Base-by-base conservation (phyloP, 2,888 invertebrate species). In the Mesorhabditis belari region DNA sequence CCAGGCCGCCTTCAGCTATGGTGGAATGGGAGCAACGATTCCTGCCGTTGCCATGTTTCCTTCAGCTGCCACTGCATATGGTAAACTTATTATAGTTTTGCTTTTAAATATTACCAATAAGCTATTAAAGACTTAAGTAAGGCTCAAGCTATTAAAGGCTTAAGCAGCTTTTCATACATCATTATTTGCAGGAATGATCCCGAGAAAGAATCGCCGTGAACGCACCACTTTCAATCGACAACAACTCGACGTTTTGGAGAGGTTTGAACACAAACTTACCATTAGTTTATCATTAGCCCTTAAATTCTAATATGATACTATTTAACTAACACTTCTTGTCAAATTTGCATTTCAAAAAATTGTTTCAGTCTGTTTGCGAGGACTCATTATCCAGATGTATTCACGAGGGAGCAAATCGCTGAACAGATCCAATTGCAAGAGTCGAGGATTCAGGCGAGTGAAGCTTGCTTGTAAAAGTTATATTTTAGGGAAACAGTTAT, bases 151-250 rank as follows among this genome's bases (percentile, higher is more conserved):
- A 35, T 35, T 9, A 17, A n/a, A n/a, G 44, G 44, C 1, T 17
- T 17, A 17, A 35, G n/a, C 44, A 17, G 44, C n/a, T 9, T 2
- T 35, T 35, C 12, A 17, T 35, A 35, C n/a, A n/a, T n/a, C n/a
- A n/a, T n/a, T n/a, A n/a, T 19, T 68, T 69, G 57, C 61, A 71
- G 71, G 66, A 5, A 71, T 71, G 71, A 69, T 71, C 49, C 71
- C 71, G 44, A 55, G 71, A 12, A 71, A 71, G 29, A 77, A 77
- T 57, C 71, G 77, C 5, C 69, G 77, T 2, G 77, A 77, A 55
- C 59, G 77, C 51, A 77, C 77, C 4, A 77, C 77, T 5, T 77
- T 76, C 61, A 77, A 71, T 57, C 74, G 77, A 4, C 74, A 74
- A 28, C 77, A 77, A 35, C 57, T 77, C 53, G 77, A 77, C 49